phyloP scores from a whole-genome alignment of 2,888 invertebrate species.

The Heterodera filipjevi region DNA sequence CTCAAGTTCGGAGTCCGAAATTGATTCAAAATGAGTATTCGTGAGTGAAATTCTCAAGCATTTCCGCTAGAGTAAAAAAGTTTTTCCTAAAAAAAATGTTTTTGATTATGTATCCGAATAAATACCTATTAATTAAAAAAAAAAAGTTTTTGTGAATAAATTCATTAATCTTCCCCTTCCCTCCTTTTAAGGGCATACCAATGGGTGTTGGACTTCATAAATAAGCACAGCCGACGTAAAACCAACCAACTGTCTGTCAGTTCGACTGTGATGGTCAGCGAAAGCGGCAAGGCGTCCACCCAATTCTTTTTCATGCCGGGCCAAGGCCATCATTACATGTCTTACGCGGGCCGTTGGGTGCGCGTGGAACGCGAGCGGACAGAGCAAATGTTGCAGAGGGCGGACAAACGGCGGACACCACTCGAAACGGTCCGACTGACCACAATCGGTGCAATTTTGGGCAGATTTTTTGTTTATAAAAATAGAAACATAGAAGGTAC shows the following conservation, averaged over 20 bases:
- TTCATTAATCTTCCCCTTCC: neutral
- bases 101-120: too few relatives aligned
- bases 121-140: too few relatives aligned
- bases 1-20: too few relatives aligned
- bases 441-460: slow-evolving; percentile 40
- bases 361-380: slow-evolving; percentile 58
- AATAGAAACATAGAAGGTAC: neutral
- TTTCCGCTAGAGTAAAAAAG: too few relatives aligned
- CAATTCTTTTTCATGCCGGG: slow-evolving; percentile 56
- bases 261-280: slow-evolving; percentile 50
- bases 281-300: slow-evolving; percentile 56
- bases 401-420: slow-evolving; percentile 54
- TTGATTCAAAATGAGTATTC: too few relatives aligned
- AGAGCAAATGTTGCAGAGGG: slow-evolving; percentile 54
- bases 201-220: slow-evolving; percentile 63
- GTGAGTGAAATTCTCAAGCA: too few relatives aligned
- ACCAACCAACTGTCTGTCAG: slow-evolving; percentile 30
- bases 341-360: slow-evolving; percentile 48
- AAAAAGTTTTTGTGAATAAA: too few relatives aligned
- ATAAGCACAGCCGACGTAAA: slow-evolving; percentile 39
- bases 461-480: neutral
- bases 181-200: slow-evolving; percentile 55
- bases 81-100: too few relatives aligned
- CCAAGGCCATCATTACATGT: slow-evolving; percentile 59
- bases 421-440: slow-evolving; percentile 63